Conservation (phyloP, 2,797 vertebrate species). For the Rhabdophis nuchalis region DNA sequence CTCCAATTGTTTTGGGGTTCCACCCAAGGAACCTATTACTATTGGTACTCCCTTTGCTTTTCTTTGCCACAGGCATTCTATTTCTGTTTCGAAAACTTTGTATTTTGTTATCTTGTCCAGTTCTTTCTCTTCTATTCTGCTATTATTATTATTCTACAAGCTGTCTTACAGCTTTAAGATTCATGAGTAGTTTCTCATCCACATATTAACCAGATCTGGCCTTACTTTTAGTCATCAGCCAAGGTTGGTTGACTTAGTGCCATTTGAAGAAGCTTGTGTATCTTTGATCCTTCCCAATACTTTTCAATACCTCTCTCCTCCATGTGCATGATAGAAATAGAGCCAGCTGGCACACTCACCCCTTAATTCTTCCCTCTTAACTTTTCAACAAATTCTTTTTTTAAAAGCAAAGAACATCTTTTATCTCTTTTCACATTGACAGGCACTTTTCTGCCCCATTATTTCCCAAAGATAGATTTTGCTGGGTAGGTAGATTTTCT, state of each 20-base stretch:
- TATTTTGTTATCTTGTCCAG: background rate
- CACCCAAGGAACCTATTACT: background rate
- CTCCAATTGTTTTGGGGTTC: background rate
- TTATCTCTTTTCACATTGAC: background rate
- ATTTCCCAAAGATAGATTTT: background rate
- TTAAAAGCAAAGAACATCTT: background rate
- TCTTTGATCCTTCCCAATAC: background rate
- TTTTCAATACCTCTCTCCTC: background rate
- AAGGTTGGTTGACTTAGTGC: background rate
- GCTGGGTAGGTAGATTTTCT: background rate
- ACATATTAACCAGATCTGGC: background rate
- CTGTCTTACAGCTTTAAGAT: background rate
- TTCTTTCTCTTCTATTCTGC: background rate
- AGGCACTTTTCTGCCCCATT: background rate
- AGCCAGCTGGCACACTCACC: background rate
- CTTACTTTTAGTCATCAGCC: background rate
- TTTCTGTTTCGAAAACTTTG: background rate
- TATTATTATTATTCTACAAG: background rate
- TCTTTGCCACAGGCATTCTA: background rate
- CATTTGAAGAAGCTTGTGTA: background rate
- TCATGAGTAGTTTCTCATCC: background rate
- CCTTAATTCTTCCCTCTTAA: background rate
- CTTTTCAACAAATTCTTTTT: background rate
- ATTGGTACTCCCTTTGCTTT: background rate
- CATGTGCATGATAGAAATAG: background rate